These are phyloP conservation scores for Carassius gibelio DNA, from an alignment of 2,113 vertebrate genomes.

Conservation along the genomic window DNA sequence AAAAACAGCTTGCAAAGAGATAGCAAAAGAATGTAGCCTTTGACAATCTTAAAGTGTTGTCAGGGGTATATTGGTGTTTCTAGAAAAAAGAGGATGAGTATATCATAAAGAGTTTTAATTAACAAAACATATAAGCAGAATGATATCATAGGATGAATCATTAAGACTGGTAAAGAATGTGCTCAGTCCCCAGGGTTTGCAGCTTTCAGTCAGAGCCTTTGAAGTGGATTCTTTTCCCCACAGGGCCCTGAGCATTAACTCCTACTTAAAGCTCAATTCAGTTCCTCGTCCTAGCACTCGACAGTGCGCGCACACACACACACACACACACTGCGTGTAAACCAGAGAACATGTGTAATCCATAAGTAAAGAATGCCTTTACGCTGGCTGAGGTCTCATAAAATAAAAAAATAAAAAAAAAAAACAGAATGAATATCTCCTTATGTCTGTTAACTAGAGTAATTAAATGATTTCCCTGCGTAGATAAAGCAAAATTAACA, in stretches of 20 bases:
- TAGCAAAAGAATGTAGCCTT: conserved; percentile 60
- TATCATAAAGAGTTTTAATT: conserved; percentile 65
- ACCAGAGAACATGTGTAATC: conserved; percentile 10
- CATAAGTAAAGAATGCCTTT: neutral
- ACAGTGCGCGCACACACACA: neutral
- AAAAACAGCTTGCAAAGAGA: conserved; percentile 45
- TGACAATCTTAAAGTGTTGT: conserved; percentile 61
- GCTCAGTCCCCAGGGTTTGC: conserved; percentile 65
- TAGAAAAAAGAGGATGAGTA: conserved; percentile 53
- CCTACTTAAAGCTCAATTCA: conserved; percentile 54
- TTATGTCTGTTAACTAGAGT: neutral
- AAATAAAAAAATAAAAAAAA: neutral
- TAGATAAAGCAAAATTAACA: neutral
- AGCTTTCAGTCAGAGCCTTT: conserved; percentile 75
- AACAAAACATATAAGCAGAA: conserved; percentile 58
- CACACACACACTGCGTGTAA: neutral
- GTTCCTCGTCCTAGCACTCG: conserved; percentile 27
- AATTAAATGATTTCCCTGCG: neutral
- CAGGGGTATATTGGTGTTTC: conserved; percentile 58
- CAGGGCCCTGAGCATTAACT: conserved; percentile 69
- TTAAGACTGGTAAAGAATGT: conserved; percentile 72
- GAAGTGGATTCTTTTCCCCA: conserved; percentile 76
- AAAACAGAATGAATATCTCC: neutral
- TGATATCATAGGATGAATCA: conserved; percentile 69
- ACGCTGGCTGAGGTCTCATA: neutral